These are phyloP conservation scores for Chlorospingus semifuscus DNA, from an alignment of 2,797 vertebrate species.

Conservation along the genomic window DNA sequence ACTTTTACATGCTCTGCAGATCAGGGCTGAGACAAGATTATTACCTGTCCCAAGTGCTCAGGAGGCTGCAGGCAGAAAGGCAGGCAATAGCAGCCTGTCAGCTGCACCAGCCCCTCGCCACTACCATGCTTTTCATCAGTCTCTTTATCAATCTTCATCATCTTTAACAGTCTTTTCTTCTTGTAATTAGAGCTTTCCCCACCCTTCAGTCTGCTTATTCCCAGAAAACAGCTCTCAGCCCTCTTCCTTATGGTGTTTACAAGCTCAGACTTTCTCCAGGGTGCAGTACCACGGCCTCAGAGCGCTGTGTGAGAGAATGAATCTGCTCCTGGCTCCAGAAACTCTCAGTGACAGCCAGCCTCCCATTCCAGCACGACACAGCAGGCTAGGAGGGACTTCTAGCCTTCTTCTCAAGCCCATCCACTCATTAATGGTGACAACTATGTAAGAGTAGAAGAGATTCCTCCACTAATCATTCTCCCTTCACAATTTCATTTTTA, in stretches of 20 bases:
- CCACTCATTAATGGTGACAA: neutral
- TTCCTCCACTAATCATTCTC: neutral
- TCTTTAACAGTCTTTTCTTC: neutral
- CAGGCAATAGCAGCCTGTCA: neutral
- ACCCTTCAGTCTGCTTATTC: neutral
- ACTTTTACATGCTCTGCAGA: neutral
- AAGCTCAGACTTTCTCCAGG: neutral
- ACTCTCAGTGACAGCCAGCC: neutral
- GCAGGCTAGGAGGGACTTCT: neutral
- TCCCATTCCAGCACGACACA: neutral
- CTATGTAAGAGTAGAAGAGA: neutral
- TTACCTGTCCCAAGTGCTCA: neutral
- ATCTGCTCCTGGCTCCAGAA: neutral
- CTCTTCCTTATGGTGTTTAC: neutral
- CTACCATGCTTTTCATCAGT: neutral
- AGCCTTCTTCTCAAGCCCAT: neutral
- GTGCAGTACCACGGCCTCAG: neutral
- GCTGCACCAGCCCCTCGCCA: neutral
- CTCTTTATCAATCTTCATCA: neutral
- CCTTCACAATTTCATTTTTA: neutral
- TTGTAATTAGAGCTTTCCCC: neutral
- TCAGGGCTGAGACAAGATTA: neutral
- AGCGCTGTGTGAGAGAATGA: accelerated
- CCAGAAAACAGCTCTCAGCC: neutral
- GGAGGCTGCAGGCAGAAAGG: neutral